A percentile compares a stretch with the other conserved stretches of the same genome.
These are phyloP conservation scores for Mobula hypostoma DNA, from an alignment of 2,113 vertebrate genomes.

Conservation along the genomic window DNA sequence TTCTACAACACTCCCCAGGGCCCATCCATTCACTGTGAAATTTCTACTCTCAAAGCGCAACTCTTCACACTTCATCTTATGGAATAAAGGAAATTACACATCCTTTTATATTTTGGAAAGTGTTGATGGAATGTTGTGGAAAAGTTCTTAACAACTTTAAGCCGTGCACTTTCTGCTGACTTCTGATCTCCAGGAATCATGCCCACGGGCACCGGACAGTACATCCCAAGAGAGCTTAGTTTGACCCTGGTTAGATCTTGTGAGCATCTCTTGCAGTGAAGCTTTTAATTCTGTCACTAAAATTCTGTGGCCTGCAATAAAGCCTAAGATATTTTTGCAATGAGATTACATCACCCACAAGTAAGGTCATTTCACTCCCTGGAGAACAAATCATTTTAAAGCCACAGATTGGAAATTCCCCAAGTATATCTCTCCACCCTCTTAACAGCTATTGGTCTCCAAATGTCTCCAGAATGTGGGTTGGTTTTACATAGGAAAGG, in stretches of 20 bases:
- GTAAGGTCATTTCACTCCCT: no score
- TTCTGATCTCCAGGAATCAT: background rate
- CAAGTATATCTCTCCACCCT: background rate
- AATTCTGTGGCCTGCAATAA: background rate
- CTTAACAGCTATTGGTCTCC: background rate
- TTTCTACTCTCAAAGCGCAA: no score
- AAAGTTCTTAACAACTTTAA: background rate
- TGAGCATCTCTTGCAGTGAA: background rate
- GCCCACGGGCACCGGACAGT: no score
- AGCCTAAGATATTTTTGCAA: background rate
- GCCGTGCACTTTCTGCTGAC: background rate
- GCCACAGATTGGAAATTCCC: background rate
- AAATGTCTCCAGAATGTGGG: background rate
- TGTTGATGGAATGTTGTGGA: background rate
- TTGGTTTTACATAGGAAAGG: background rate
- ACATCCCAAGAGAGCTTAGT: no score
- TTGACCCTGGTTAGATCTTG: background rate
- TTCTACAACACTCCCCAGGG: no score
- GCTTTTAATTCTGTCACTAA: background rate
- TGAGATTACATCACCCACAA: background rate
- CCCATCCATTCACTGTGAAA: no score
- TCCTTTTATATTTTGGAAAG: background rate
- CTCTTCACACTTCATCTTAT: background rate
- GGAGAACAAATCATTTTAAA: background rate
- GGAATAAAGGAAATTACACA: background rate